Evolutionary conservation across 1,140 invertebrate species (phyloP).

Genomic region (Gyrodactylus salaris): DNA sequence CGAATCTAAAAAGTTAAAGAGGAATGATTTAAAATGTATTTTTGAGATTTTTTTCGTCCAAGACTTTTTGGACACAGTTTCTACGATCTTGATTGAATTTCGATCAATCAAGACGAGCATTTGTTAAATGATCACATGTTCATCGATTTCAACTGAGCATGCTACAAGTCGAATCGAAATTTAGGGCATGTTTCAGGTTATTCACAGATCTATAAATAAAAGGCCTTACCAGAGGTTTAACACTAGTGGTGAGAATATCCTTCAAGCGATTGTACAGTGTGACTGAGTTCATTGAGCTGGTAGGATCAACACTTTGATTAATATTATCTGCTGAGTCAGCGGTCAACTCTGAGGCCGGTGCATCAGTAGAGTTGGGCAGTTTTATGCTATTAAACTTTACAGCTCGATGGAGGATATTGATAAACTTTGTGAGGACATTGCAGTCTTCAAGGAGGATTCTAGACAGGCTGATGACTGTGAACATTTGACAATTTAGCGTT

Average conservation of each 20-base stretch:
- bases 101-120: no score
- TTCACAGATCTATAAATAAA: no score
- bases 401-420: background rate
- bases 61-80: no score
- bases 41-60: no score
- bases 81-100: no score
- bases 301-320: background rate
- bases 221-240: background rate
- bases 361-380: background rate
- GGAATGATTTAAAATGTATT: background rate
- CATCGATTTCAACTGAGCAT: no score
- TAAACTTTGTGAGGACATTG: background rate
- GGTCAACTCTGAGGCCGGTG: background rate
- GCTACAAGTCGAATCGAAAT: no score
- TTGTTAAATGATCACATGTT: no score
- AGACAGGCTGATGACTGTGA: slow-evolving; percentile 2
- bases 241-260: background rate
- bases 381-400: background rate
- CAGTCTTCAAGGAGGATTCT: background rate
- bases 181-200: no score
- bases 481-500: slow-evolving; percentile 3
- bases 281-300: background rate
- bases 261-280: background rate
- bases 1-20: background rate
- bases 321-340: background rate